These are phyloP conservation scores for Monoplex corrugatus DNA, from an alignment of 2,888 invertebrate genomes.

Conservation along the genomic window DNA sequence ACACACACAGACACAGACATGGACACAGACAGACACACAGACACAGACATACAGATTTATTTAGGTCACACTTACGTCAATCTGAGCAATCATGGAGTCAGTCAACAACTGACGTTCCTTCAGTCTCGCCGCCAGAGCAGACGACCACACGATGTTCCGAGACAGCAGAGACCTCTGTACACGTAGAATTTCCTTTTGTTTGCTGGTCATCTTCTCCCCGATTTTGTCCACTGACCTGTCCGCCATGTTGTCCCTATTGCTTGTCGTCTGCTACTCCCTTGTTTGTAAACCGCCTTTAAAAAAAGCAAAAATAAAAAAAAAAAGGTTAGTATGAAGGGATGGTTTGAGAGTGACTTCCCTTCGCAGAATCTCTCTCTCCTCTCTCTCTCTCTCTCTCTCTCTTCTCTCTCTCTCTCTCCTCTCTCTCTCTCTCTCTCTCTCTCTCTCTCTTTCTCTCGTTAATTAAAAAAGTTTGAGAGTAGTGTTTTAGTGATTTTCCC, in stretches of 20 bases:
- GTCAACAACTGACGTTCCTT: slow-evolving; percentile 64
- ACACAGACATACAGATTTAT: not conserved
- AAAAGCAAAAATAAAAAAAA: no score
- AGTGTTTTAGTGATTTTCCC: no score
- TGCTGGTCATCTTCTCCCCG: slow-evolving; percentile 62
- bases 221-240: not conserved
- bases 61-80: slow-evolving; percentile 63
- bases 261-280: no score
- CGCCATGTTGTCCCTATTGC: not conserved
- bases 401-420: not conserved
- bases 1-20: not conserved
- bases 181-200: slow-evolving; percentile 64
- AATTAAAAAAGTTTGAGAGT: no score
- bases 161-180: slow-evolving; percentile 64
- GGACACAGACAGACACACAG: not conserved
- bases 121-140: slow-evolving; percentile 62
- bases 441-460: no score
- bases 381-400: not conserved
- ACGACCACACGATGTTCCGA: slow-evolving; percentile 69
- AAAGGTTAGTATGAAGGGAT: no score
- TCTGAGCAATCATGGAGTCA: slow-evolving; percentile 67
- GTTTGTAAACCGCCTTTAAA: no score
- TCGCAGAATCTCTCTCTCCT: not conserved
- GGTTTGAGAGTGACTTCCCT: no score
- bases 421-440: no score